Conservation (phyloP, 2,113 vertebrate species). For the Setophaga petechia region DNA sequence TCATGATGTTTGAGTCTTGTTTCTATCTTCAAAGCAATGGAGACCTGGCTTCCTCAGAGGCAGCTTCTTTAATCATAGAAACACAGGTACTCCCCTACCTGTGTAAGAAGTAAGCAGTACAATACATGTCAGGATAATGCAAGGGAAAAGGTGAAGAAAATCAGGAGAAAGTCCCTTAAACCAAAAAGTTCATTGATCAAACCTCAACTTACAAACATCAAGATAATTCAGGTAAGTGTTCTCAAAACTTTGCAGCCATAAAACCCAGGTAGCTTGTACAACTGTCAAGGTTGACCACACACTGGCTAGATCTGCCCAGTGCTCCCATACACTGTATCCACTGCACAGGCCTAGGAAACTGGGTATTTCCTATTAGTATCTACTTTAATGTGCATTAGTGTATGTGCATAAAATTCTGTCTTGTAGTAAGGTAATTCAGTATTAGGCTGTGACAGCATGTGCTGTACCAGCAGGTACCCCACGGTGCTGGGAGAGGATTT, state of each 20-base stretch:
- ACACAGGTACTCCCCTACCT: not conserved
- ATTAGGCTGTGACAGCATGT: rapidly evolving
- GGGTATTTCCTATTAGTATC: not conserved
- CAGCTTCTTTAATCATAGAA: not conserved
- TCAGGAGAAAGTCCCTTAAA: not conserved
- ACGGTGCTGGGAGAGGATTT: not conserved
- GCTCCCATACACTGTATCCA: not conserved
- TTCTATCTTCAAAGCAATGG: not conserved
- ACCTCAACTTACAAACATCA: not conserved
- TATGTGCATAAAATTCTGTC: not conserved
- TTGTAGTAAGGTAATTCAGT: not conserved
- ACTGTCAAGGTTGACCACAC: not conserved
- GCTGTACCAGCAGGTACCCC: not conserved
- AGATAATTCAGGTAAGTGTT: not conserved
- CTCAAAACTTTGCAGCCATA: not conserved
- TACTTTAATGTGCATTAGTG: not conserved
- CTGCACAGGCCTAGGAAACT: not conserved
- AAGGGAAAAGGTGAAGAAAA: not conserved
- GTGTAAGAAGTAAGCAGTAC: not conserved
- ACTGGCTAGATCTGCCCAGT: not conserved
- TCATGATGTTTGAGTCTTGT: not conserved
- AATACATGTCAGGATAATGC: not conserved
- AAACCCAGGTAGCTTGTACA: not conserved
- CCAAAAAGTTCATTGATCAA: not conserved
- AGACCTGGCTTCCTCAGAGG: not conserved